Base-by-base conservation (phyloP, 2,888 invertebrate genomes). In the Morpho achilles region DNA sequence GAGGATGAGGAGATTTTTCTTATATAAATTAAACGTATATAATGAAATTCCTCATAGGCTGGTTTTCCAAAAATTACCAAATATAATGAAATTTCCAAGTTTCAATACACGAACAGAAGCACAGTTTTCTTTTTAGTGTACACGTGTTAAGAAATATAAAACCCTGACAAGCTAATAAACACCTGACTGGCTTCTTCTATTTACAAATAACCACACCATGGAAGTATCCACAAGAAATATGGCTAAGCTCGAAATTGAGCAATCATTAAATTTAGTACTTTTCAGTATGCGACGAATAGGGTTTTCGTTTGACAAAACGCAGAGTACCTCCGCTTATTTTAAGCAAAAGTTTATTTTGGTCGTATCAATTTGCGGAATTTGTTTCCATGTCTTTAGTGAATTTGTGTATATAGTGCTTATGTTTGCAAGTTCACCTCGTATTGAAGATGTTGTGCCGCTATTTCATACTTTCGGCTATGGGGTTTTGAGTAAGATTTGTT, bases 401-500 rank as follows among this genome's bases (percentile, higher is more conserved):
- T 72, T 87, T 61, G 76, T 70, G 64, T 82, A 76, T 73, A 89
- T 89, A 64, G 75, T 74, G 51, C 73, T 87, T 72, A 84, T 84
- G 66, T 77, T 88, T 71, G 73, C 79, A 43, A 79, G 82, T 73
- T 83, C 87, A 63, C 87, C 89, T 67, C 77, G 78, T 70, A 80
- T 90, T 49, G 88, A 90, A 73, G 82, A 87, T 64, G 84, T 88
- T 62, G 87, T 90, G 61, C 88, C 87, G 67, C 79, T 87, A 72
- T 83, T 89, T 61, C 89, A 89, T 68, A 85, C 84, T 65, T 84
- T 87, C 70, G 89, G 88, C 62, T 90, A 88, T 71, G 88, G 87
- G 58, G 74, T 78, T 70, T 77, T 89, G 71, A 84, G 89, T 89
- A 75, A 84, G 87, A 50, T 42, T 16, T 16, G 1, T 42, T 42